Evolutionary conservation across 2,113 vertebrate species (phyloP).

Genomic region (Pithys albifrons): DNA sequence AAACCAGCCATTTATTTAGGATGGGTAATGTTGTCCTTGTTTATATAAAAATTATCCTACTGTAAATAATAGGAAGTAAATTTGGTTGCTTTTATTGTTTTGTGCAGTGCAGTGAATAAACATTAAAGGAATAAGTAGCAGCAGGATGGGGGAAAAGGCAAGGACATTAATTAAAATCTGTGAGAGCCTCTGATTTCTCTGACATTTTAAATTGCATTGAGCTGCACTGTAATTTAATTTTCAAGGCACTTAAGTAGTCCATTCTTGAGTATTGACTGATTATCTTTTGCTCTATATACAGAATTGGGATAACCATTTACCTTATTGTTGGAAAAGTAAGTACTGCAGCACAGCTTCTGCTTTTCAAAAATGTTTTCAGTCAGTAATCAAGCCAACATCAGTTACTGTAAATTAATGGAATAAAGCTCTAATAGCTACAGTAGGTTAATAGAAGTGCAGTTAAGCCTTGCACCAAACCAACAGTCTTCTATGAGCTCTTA

Average conservation of each 20-base stretch:
- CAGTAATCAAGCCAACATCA: not conserved
- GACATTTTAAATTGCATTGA: constrained; percentile 19
- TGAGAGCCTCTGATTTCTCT: constrained; percentile 17
- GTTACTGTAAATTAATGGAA: not conserved
- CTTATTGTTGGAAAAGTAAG: not conserved
- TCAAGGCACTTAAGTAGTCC: not conserved
- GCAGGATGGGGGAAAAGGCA: not conserved
- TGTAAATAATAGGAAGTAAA: not conserved
- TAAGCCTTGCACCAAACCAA: not conserved
- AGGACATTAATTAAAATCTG: constrained; percentile 50
- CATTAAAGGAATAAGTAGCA: not conserved
- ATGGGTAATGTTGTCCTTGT: not conserved
- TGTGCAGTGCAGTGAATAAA: not conserved
- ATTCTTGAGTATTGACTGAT: constrained; percentile 24
- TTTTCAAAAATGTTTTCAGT: not conserved
- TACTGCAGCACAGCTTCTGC: not conserved
- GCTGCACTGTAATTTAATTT: constrained; percentile 43
- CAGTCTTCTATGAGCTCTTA: not conserved
- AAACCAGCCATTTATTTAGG: not conserved
- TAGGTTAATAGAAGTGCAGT: not conserved
- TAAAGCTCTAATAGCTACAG: not conserved
- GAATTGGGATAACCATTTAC: constrained; percentile 3
- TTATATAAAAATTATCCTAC: not conserved
- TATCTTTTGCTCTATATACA: not conserved
- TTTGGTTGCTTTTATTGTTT: not conserved